phyloP scores from a whole-genome alignment of 2,797 vertebrate genomes.

The Rallus crepitans region DNA sequence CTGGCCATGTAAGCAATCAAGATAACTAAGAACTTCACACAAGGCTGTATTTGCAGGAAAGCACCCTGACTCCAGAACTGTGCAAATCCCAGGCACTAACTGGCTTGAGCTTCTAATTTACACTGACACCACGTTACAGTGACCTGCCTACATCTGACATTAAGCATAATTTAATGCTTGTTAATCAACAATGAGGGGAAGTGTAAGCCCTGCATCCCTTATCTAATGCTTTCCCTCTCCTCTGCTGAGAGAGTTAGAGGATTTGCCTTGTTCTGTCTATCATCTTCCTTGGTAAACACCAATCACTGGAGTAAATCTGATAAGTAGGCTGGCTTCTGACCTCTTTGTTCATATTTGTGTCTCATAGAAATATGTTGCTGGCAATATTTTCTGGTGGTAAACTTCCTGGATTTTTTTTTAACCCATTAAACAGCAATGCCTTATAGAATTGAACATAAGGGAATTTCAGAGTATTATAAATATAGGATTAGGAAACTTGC shows the following conservation, averaged over 20 bases:
- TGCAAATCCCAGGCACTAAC: background rate
- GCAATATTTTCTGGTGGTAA: conserved; percentile 62
- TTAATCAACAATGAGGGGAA: conserved; percentile 49
- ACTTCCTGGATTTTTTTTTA: conserved; percentile 52
- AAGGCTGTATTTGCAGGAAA: background rate
- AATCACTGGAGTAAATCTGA: conserved; percentile 67
- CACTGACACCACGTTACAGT: background rate
- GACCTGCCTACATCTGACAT: conserved; percentile 1
- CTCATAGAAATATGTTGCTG: conserved; percentile 64
- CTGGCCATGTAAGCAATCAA: background rate
- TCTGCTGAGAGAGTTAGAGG: conserved; percentile 33
- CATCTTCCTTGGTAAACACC: conserved; percentile 63
- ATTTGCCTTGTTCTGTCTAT: conserved; percentile 53
- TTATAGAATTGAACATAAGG: conserved; percentile 71
- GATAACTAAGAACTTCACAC: background rate
- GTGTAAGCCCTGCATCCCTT: background rate
- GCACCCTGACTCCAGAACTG: background rate
- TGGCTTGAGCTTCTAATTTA: conserved; percentile 7
- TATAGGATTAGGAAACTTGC: conserved; percentile 77
- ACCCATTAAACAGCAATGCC: conserved; percentile 71
- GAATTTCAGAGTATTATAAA: conserved; percentile 76
- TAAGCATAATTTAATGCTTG: conserved; percentile 39
- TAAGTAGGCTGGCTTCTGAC: conserved; percentile 65
- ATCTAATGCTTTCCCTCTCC: conserved; percentile 17
- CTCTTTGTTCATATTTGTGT: conserved; percentile 52